Evolutionary conservation across 2,888 invertebrate genomes (phyloP), one percentile per base, ranked within the genome.

Genomic region (Aphidius colemani): DNA sequence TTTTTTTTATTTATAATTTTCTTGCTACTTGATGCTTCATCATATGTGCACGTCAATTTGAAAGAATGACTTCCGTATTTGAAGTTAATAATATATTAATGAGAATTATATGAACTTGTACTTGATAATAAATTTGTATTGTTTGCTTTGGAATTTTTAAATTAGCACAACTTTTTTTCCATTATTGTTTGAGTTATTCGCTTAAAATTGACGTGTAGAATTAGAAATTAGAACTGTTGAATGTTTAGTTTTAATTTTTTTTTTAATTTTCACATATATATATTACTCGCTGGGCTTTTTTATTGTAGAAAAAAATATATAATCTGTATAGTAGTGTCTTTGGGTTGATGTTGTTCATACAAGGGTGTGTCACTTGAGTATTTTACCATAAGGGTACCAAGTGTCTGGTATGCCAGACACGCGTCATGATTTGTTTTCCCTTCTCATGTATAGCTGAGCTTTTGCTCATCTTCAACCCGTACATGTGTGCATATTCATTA

Each of bases 401-500:
- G 78, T 75, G 75, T 78, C 78, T 74, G 80, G 80, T 79, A 80
- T 80, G 78, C 74, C 71, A 78, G 75, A 75, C 79, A 79, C 77
- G 80, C 78, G 77, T 70, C 71, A 78, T 78, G 80, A 80, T 80
- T 80, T 79, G 78, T 79, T 78, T 77, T 74, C 75, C 72, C 77
- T 73, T 70, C 30, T 30, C 30, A 30, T 30, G 30, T 30, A 18
- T 3, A 30, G 30, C 30, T 30, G 30, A 30, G 30, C 30, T 30
- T 30, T 30, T 30, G 30, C 30, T 30, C 30, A 30, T 30, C 30
- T 30, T 30, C 30, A 30, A 30, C 30, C 30, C 30, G n/a, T 50
- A 11, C 30, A 11, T 10, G 11, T 50, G n/a, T 9, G 11, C 30
- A 11, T 50, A 50, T 50, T 10, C 11, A 46, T 30, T 30, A 30